These are phyloP conservation scores for Machimus rusticus DNA, from an alignment of 2,888 invertebrate genomes.

Conservation along the genomic window DNA sequence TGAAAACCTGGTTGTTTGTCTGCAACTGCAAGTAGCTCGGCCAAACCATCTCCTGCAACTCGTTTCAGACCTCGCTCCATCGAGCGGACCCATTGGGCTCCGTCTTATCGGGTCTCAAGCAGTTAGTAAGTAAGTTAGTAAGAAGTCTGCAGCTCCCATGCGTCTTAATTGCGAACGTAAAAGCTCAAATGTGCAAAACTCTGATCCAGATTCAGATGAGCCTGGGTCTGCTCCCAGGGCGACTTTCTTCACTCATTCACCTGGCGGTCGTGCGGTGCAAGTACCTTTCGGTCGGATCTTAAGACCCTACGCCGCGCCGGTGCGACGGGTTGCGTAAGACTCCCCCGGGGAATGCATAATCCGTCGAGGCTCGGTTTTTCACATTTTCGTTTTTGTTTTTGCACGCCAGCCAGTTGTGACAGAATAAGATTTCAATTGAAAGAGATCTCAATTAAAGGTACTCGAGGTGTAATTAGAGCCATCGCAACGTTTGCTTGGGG, in stretches of 20 bases:
- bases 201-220: not conserved
- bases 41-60: not conserved
- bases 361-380: not conserved
- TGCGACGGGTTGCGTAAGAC: slow-evolving; percentile 8
- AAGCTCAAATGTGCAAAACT: not conserved
- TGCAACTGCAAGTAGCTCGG: not conserved
- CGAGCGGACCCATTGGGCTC: not conserved
- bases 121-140: not conserved
- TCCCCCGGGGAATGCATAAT: slow-evolving; percentile 33
- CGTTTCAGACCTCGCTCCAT: not conserved
- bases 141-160: not conserved
- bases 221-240: not conserved
- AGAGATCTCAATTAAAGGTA: slow-evolving; percentile 35
- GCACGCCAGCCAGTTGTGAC: slow-evolving; percentile 27
- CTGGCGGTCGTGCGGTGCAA: not conserved
- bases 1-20: not conserved
- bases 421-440: slow-evolving; percentile 36
- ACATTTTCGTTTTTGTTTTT: not conserved
- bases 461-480: slow-evolving; percentile 40
- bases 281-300: not conserved
- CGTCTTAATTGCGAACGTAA: slow-evolving; percentile 13
- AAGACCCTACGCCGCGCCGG: not conserved
- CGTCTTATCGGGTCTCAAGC: not conserved
- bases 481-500: slow-evolving; percentile 19
- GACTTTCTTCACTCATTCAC: slow-evolving; percentile 32